Evolutionary conservation across 2,888 invertebrate species (phyloP), one percentile per base, ranked within the genome.

Genomic region (Dysmachus trigonus): DNA sequence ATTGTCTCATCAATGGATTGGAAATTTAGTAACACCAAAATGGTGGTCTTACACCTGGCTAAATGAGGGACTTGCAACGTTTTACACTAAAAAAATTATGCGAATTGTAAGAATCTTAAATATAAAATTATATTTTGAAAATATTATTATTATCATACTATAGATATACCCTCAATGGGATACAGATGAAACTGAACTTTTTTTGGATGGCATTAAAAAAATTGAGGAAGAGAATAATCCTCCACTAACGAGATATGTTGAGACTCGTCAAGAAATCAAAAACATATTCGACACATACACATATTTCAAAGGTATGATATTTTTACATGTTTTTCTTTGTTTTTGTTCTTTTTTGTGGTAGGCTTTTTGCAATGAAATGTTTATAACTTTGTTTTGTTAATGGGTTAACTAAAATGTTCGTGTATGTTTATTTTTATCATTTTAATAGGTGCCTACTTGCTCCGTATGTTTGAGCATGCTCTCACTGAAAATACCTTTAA

Each of bases 21-120:
- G 95, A 0, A 94, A 95, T 89, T 93, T 94, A 88, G 94, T 95
- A 3, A 93, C 94, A 0, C 94, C 94, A 0, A 90, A 92, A 2
- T 95, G 94, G 91, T 95, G 95, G 95, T 93, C 93, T 0, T 94
- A 93, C 88, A 93, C 94, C 0, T 95, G 95, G 95, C 90, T 95
- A 2, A 95, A 94, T 89, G 95, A 95, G 89, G 95, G 94, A 0
- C 95, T 95, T 88, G 95, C 95, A 0, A 94, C 93, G 88, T 95
- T 94, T 38, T 76, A 76, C 22, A 7, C 76, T 15, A 5, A 5
- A n/a, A 76, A 76, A 38, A 8, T 76, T 27, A 13, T 76, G 33
- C 35, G 38, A 13, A 0, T 3, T 13, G 76, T 76, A 38, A 38
- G 33, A 30, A 31, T 31, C 31, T 30, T 31, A 0, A 0, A 1